Conservation (phyloP, 2,888 invertebrate genomes). For the Oscheius sp. region DNA sequence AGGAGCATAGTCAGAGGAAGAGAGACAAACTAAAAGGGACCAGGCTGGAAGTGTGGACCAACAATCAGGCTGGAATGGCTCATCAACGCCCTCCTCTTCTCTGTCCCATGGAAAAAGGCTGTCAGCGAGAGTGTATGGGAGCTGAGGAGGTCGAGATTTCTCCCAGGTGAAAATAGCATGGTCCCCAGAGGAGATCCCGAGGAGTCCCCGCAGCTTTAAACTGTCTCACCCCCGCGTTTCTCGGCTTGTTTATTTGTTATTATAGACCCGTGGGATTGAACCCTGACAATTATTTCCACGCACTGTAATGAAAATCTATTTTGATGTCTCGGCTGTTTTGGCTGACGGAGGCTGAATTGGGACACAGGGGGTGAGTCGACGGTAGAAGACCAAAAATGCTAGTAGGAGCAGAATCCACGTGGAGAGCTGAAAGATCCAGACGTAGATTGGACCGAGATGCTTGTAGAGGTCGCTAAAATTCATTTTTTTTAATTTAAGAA, state of each 20-base stretch:
- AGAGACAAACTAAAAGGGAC: neutral
- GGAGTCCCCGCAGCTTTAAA: slow-evolving; percentile 40
- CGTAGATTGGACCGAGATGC: slow-evolving; percentile 16
- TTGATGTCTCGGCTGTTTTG: neutral
- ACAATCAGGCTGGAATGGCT: slow-evolving; percentile 46
- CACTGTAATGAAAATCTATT: neutral
- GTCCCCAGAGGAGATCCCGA: slow-evolving; percentile 24
- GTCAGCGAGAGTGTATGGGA: slow-evolving; percentile 21
- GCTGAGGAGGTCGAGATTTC: slow-evolving; percentile 30
- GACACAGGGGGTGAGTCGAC: slow-evolving; percentile 32
- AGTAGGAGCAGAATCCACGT: slow-evolving; percentile 23
- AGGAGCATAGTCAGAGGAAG: neutral
- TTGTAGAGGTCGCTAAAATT: slow-evolving; percentile 35
- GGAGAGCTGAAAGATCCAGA: slow-evolving; percentile 32
- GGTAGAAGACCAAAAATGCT: slow-evolving; percentile 26
- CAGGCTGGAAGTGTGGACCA: slow-evolving; percentile 19
- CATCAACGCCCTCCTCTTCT: slow-evolving; percentile 24
- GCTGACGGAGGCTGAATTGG: neutral
- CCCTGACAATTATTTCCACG: neutral
- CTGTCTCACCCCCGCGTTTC: slow-evolving; percentile 35
- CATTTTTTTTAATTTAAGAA: neutral
- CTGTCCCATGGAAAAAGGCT: slow-evolving; percentile 24
- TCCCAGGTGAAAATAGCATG: neutral
- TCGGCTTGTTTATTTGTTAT: slow-evolving; percentile 29
- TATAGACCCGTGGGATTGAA: slow-evolving; percentile 19